Percentiles rank a stretch among this genome's conserved stretches.
These are phyloP conservation scores for Orchesella flavescens DNA, from an alignment of 2,888 invertebrate genomes.

Conservation along the genomic window DNA sequence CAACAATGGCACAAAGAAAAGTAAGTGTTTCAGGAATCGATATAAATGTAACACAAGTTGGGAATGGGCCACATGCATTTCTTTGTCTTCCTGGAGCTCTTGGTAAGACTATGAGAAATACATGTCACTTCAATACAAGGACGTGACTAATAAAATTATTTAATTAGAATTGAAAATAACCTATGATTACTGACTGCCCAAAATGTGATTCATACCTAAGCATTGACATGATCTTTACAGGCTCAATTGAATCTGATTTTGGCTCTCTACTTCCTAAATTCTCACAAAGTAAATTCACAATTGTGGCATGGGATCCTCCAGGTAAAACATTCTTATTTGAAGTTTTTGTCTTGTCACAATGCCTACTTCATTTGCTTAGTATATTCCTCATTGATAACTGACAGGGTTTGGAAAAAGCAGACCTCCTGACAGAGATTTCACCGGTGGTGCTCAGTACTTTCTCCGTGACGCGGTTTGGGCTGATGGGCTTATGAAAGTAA, in stretches of 20 bases:
- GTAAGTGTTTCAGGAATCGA: slow-evolving; percentile 71
- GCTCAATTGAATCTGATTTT: slow-evolving; percentile 68
- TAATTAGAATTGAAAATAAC: no score
- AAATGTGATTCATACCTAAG: no score
- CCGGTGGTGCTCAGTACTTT: slow-evolving; percentile 79
- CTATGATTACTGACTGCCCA: no score
- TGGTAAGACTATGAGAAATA: slow-evolving; percentile 75
- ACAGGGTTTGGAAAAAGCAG: slow-evolving; percentile 87
- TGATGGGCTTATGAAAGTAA: slow-evolving; percentile 82
- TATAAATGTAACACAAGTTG: slow-evolving; percentile 79
- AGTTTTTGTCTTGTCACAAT: background rate
- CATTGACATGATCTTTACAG: no score
- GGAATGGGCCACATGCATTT: slow-evolving; percentile 76
- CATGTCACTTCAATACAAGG: no score
- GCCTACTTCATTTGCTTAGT: background rate
- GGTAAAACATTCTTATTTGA: slow-evolving; percentile 70
- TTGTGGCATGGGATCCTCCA: slow-evolving; percentile 83
- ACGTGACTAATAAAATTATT: no score
- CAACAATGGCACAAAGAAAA: slow-evolving; percentile 57
- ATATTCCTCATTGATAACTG: background rate
- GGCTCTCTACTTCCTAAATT: slow-evolving; percentile 75
- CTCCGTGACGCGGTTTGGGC: slow-evolving; percentile 84
- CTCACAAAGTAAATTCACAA: slow-evolving; percentile 79
- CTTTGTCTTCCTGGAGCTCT: slow-evolving; percentile 87
- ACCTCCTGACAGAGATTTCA: slow-evolving; percentile 84